These are phyloP conservation scores for Yasuhikotakia modesta DNA, from an alignment of 2,797 vertebrate genomes.

Conservation along the genomic window DNA sequence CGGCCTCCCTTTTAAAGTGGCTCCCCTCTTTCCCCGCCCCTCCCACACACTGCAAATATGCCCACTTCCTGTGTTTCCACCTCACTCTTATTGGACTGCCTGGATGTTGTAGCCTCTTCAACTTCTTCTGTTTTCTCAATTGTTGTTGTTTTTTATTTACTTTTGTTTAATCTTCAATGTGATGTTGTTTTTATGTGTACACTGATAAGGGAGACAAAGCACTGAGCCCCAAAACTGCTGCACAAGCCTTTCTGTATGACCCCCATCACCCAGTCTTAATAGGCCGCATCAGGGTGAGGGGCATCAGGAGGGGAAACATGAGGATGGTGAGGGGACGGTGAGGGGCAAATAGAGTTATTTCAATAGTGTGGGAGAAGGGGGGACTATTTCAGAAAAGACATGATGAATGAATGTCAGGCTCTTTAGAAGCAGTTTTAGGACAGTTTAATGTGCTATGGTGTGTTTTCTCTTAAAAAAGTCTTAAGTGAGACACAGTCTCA, in stretches of 20 bases:
- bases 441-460: constrained; percentile 21
- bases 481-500: background rate
- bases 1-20: constrained; percentile 68
- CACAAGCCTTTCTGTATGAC: constrained; percentile 51
- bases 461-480: constrained; percentile 16
- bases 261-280: constrained; percentile 27
- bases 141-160: constrained; percentile 54
- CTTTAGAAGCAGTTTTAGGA: constrained; percentile 50
- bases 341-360: constrained; percentile 64
- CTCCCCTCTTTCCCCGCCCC: constrained; percentile 50
- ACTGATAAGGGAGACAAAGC: constrained; percentile 63
- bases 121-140: constrained; percentile 51
- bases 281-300: constrained; percentile 30
- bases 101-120: constrained; percentile 52
- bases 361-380: constrained; percentile 1
- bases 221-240: constrained; percentile 63
- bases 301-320: constrained; percentile 59
- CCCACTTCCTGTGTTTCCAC: constrained; percentile 42
- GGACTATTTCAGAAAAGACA: constrained; percentile 10
- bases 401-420: constrained; percentile 29
- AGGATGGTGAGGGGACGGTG: constrained; percentile 67
- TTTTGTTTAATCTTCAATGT: constrained; percentile 44
- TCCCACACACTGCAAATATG: constrained; percentile 55
- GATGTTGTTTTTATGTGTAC: constrained; percentile 54
- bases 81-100: constrained; percentile 56